These are phyloP conservation scores for Therioaphis trifolii DNA, from an alignment of 2,888 invertebrate genomes.

Conservation along the genomic window DNA sequence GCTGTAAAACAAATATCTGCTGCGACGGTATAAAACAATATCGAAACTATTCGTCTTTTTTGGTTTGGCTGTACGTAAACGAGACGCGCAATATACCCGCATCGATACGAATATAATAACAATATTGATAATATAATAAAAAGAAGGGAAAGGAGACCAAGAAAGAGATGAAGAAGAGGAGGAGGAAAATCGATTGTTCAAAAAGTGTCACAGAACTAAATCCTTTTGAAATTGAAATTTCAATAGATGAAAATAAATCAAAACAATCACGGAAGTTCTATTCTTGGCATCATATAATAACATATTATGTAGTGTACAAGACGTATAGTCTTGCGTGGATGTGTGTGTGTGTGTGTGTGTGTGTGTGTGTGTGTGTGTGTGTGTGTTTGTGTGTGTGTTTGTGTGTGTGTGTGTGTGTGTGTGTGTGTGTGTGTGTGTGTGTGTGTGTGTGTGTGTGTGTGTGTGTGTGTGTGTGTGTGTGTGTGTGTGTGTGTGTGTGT, in stretches of 20 bases:
- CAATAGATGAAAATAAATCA: not conserved
- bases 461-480: too few species aligned
- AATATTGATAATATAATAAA: not conserved
- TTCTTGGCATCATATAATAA: not conserved
- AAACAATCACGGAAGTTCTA: not conserved
- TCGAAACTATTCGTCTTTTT: not conserved
- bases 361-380: too few species aligned
- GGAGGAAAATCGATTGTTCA: not conserved
- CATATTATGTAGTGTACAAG: too few species aligned
- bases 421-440: too few species aligned
- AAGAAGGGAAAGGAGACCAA: too few species aligned
- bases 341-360: not conserved
- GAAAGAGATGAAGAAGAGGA: too few species aligned
- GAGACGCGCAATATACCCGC: not conserved
- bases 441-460: too few species aligned
- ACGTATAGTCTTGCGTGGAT: too few species aligned
- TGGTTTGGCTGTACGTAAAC: too few species aligned
- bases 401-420: too few species aligned
- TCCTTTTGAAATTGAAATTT: not conserved
- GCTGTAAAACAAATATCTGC: not conserved
- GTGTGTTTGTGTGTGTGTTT: too few species aligned
- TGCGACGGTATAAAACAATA: not conserved
- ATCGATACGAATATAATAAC: not conserved
- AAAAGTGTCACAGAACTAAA: constrained; percentile 11
- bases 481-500: too few species aligned